Base-by-base conservation (phyloP, 1,140 invertebrate species). In the Drosophila santomea region DNA sequence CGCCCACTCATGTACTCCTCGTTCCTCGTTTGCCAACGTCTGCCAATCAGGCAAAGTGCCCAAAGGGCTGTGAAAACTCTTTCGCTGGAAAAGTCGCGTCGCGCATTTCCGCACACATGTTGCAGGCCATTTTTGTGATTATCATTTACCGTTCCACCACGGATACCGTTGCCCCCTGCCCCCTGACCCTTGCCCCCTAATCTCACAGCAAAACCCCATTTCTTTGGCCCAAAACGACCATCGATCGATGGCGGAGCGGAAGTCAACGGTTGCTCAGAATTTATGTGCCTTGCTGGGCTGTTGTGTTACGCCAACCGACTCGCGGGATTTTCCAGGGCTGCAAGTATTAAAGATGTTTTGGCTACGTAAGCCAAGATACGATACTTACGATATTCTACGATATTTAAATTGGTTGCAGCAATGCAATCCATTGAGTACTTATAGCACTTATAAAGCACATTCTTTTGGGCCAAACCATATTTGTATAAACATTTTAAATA, bases 61-160 rank as follows among this genome's bases (percentile, higher is more conserved):
- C 50, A 71, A 86, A 73, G 80, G 79, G 47, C 71, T 73, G 67
- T 36, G 55, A 64, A 88, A 85, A 86, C 78, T 88, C 83, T 86
- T 86, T 88, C 80, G 76, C 67, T 74, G 73, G 63, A 64, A 86
- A 85, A 85, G 78, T 88, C 83, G 82, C 82, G 82, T 52, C 83
- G 79, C 66, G 84, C 82, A 83, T 89, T 89, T 88, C 76, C 84
- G 84, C 84, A 88, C 83, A 88, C 84, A 88, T 88, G 83, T 88
- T 88, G 83, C 83, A 69, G 79, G 79, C 75, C 72, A 83, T 88
- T 88, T 88, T 76, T 83, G 83, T 85, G 83, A 85, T 88, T 86
- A 86, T 88, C 84, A 88, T 88, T 88, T 88, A 76, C 71, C 79
- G 78, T 67, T 83, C 62, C 38, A 12, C 54, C 28, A 35, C 36